Base-by-base conservation (phyloP, 2,113 vertebrate genomes). In the Laterallus jamaicensis region DNA sequence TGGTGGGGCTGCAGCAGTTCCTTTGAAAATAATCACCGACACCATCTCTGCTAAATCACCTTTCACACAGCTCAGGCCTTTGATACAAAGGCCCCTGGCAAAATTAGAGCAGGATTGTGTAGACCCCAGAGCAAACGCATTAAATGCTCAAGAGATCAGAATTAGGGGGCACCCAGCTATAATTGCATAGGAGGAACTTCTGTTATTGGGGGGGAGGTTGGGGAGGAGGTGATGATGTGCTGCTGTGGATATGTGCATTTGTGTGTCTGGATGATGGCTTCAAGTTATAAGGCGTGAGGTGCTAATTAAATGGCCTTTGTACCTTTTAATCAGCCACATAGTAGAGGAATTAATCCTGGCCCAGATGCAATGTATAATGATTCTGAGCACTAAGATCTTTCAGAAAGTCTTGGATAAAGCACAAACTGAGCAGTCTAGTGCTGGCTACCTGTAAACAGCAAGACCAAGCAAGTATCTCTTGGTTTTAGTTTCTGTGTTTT, bases 1-100 rank as follows among this genome's bases (percentile, higher is more conserved):
- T 97, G 97, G 97, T 97, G 93, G 97, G 97, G 94, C 94, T 95
- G 96, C 96, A 96, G 91, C 95, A 96, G 97, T 97, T 97, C 95
- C 96, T 97, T 97, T 97, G 97, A 97, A 97, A 96, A 92, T 97
- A 97, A 97, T 97, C 97, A 95, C 85, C 4, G 82, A 96, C 96
- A 97, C 96, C 97, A 97, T 97, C 97, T 97, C 95, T 97, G 96
- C 97, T 96, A 97, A 97, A 97, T 97, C 97, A 97, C 97, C 97
- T 97, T 97, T 97, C 96, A 95, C 97, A 97, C 94, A 97, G 95
- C 97, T 97, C 96, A 75, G 95, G 95, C 96, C 95, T 97, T 97
- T 97, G 96, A 97, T 97, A 97, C 92, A 95, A 97, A 97, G 94
- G 93, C 96, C 95, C 73, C 93, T 84, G 95, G 97, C 97, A 97